Conservation (phyloP, 2,797 vertebrate species). For the Galago senegalensis region DNA sequence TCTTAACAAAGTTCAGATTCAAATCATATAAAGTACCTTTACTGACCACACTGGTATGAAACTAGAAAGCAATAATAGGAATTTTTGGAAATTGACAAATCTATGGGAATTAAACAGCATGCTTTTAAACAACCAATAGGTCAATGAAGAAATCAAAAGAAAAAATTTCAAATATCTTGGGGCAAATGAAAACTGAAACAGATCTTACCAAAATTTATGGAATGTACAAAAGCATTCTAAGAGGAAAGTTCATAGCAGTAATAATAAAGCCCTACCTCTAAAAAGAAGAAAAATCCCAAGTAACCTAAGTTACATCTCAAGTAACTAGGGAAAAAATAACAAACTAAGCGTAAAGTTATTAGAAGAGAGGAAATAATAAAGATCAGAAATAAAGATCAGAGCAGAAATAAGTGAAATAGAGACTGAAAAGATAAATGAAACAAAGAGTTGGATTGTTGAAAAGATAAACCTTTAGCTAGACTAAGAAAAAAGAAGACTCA, state of each 20-base stretch:
- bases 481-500: not conserved
- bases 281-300: not conserved
- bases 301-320: not conserved
- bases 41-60: not conserved
- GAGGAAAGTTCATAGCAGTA: not conserved
- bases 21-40: not conserved
- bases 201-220: not conserved
- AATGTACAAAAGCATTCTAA: not conserved
- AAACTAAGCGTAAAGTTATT: not conserved
- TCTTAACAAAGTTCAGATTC: not conserved
- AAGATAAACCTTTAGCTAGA: not conserved
- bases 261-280: not conserved
- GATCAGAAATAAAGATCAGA: not conserved
- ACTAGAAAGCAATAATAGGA: not conserved
- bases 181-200: not conserved
- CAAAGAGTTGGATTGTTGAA: not conserved
- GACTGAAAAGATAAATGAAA: not conserved
- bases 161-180: not conserved
- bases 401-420: not conserved
- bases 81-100: not conserved
- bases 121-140: not conserved
- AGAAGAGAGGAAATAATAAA: not conserved
- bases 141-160: not conserved
- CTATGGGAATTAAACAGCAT: not conserved
- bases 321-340: not conserved